These are phyloP conservation scores for Ostrea edulis DNA, from an alignment of 1,140 invertebrate species.

Conservation along the genomic window DNA sequence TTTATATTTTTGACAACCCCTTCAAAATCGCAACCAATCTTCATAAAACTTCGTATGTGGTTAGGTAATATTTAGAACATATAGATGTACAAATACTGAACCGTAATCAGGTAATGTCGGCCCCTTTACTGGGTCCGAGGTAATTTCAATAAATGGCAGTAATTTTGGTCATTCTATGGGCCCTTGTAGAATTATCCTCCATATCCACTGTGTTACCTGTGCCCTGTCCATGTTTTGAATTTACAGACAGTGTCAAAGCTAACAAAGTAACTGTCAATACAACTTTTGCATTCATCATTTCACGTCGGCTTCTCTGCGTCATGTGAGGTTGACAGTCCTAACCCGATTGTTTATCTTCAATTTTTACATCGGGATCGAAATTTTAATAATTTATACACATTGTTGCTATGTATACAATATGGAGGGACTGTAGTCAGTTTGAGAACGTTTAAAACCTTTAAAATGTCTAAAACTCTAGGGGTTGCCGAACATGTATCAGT, in stretches of 20 bases:
- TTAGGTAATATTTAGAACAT: no score
- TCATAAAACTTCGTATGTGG: no score
- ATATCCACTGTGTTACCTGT: neutral
- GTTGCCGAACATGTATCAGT: neutral
- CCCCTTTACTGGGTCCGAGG: no score
- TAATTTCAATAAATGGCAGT: no score
- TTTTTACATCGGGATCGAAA: neutral
- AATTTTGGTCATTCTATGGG: no score
- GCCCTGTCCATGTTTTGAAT: neutral
- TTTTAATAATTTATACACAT: neutral
- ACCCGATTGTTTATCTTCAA: neutral
- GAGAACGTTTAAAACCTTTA: neutral
- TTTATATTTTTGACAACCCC: no score
- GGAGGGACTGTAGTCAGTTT: neutral
- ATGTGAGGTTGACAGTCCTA: neutral
- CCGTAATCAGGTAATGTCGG: no score
- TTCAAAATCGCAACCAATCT: no score
- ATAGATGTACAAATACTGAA: no score
- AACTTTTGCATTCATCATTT: neutral
- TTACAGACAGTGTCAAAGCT: neutral
- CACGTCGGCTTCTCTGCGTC: neutral
- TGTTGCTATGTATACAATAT: slow-evolving; percentile 33
- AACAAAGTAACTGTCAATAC: neutral
- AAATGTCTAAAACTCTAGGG: neutral
- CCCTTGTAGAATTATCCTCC: no score